Evolutionary conservation across 2,888 invertebrate genomes (phyloP), one percentile per base, ranked within the genome.

Genomic region (Drosophila stalkeri): DNA sequence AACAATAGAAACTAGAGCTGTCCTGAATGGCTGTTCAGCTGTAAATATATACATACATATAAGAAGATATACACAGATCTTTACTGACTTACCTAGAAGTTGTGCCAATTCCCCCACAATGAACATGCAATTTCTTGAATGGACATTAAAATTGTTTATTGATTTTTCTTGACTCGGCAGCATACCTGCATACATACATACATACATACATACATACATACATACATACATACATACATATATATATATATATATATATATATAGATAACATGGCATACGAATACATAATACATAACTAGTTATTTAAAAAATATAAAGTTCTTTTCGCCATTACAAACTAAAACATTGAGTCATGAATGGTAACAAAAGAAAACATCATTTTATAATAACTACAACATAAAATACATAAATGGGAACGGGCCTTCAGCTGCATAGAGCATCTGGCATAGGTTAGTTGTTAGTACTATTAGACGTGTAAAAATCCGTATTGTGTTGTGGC

Each of bases 131-230:
- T 16, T 59, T 78, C 63, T 44, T 63, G 62, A 67, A 77, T 59
- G 80, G 72, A 74, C 63, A 73, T 62, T 65, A 69, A 47, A 66
- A 64, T 72, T 78, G 54, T 80, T 86, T 86, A 86, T 86, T 86
- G 80, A 67, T 61, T 61, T 69, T 47, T 77, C 64, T 71, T 56
- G 71, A 44, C 67, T 67, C 16, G 81, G 64, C 57, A 60, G 44
- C 76, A 63, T 75, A 62, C 67, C 64, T 55, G 66, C 56, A 61
- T 61, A 69, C 37, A 64, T 33, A 49, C 49, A 49, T 49, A 18
- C 60, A 54, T 57, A 69, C 37, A 56, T 23, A 65, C 37, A 65
- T 66, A 47, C 54, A n/a, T n/a, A n/a, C 23, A 27, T 27, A 27
- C 6, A 27, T 27, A 65, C 33, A 66, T 69, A 57, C 49, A 68